phyloP scores from a whole-genome alignment of 2,113 vertebrate species.

The human (Homo sapiens) region GRCh38 chr1:223880001-223880500 shows the following conservation, averaged over 20 bases:
- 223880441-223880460: neutral
- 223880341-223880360: neutral
- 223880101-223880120: neutral
- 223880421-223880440: neutral
- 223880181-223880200: neutral
- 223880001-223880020: neutral
- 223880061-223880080: neutral
- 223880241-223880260: neutral
- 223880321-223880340: neutral
- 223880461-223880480: neutral
- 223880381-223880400: neutral
- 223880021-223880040: neutral
- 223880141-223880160: neutral
- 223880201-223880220: neutral
- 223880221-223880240: neutral
- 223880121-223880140: neutral
- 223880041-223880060: neutral
- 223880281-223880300: neutral
- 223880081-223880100: neutral
- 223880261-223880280: neutral
- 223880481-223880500: neutral
- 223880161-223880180: neutral
- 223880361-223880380: neutral
- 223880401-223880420: neutral
- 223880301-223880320: neutral